Evolutionary conservation across 2,797 vertebrate species (phyloP).

Genomic region (Uromys caudimaculatus): DNA sequence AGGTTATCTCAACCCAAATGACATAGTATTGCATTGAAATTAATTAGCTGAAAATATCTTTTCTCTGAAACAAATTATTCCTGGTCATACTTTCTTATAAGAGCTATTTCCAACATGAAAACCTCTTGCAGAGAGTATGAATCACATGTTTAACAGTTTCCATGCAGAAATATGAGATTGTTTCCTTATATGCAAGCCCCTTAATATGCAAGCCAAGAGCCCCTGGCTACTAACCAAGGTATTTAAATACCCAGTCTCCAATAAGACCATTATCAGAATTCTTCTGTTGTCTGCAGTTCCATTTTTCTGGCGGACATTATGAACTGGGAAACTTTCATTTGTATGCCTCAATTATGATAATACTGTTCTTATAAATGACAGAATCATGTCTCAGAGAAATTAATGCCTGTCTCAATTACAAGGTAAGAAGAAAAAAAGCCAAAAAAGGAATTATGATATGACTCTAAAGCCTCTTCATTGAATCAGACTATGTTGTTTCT

Average conservation of each 20-base stretch:
- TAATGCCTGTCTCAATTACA: neutral
- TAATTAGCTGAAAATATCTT: constrained; percentile 43
- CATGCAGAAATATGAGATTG: neutral
- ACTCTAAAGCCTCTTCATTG: neutral
- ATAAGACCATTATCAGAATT: neutral
- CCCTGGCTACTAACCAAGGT: neutral
- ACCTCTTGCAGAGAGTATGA: neutral
- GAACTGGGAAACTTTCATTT: neutral
- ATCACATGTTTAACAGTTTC: neutral
- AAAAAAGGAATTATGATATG: neutral
- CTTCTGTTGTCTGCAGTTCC: neutral
- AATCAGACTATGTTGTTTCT: neutral
- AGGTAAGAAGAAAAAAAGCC: neutral
- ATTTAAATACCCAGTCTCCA: neutral
- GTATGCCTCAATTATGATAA: neutral
- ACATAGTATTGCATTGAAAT: constrained; percentile 22
- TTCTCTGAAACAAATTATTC: constrained; percentile 36
- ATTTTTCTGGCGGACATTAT: neutral
- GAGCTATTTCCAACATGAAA: neutral
- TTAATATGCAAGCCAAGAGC: neutral
- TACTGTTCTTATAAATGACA: neutral
- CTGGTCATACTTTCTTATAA: neutral
- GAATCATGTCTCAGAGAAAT: neutral
- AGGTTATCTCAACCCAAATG: neutral
- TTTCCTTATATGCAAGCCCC: neutral